Base-by-base conservation (phyloP, 2,797 vertebrate species). In the Pagetopsis macropterus region DNA sequence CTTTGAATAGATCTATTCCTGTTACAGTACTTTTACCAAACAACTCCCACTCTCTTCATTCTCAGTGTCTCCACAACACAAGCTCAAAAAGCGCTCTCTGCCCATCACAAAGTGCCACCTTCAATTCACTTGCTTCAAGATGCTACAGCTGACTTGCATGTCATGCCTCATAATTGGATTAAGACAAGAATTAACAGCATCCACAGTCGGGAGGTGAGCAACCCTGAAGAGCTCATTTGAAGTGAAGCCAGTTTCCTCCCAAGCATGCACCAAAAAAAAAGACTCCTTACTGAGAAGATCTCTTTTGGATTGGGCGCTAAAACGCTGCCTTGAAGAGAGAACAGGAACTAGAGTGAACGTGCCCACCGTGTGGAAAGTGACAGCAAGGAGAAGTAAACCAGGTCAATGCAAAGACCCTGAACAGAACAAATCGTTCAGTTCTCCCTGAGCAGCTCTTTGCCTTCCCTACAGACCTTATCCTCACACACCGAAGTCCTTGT, bases 381-480 rank as follows among this genome's bases (percentile, higher is more conserved):
- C 75, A 81, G 59, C 63, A 46, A 66, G 77, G 60, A 3, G 0
- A 85, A 83, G 72, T 82, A 88, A 93, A 91, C 80, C 81, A 89
- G 89, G 89, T 90, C 90, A 92, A 81, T 77, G 75, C 66, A 78
- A 86, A 83, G 81, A 89, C 84, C 81, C 84, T 82, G 79, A 84
- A 80, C 74, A 67, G 72, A 89, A 88, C 83, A 72, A 85, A 83
- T 76, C 19, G 76, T 84, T 55, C 65, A 27, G 63, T 74, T 88
- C 79, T 79, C 78, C 75, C 67, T 7, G 60, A 27, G 56, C 76
- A 70, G 81, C 72, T 81, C 78, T 69, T 58, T 21, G 10, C 61
- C 54, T 69, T 79, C 72, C 68, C 76, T 17, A 6, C 14, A 41
- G 75, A 84, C 61, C 61, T 66, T 7, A 55, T 61, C 50, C 70